Conservation (phyloP, 2,888 invertebrate genomes). For the Tridacna gigas region DNA sequence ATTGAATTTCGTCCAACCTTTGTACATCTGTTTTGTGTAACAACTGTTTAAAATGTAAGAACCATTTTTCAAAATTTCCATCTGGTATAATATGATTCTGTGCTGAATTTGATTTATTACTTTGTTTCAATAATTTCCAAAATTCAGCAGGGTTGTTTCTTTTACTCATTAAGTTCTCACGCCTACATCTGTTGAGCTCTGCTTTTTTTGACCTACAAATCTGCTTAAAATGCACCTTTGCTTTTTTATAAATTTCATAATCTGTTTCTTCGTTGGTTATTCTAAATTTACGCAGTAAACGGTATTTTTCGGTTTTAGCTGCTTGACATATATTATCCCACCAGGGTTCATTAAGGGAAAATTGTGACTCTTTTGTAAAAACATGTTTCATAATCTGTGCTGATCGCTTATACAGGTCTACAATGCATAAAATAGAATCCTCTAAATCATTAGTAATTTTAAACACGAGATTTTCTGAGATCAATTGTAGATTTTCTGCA, state of each 20-base stretch:
- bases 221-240: neutral
- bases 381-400: neutral
- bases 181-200: neutral
- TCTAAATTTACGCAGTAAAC: no score
- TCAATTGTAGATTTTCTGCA: neutral
- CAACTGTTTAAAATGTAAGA: neutral
- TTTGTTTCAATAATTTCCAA: neutral
- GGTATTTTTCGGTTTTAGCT: conserved; percentile 5
- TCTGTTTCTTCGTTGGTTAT: neutral
- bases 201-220: neutral
- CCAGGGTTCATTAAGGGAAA: neutral
- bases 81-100: no score
- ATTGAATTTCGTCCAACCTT: neutral
- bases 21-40: neutral
- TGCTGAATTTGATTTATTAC: neutral
- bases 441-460: neutral
- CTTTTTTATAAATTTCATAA: neutral
- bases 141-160: neutral
- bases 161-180: neutral
- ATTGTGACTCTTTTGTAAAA: neutral
- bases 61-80: no score
- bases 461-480: neutral
- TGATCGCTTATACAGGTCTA: neutral
- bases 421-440: neutral
- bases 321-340: neutral